These are phyloP conservation scores for Heliothis peltigera DNA, from an alignment of 2,888 invertebrate genomes.

Conservation along the genomic window DNA sequence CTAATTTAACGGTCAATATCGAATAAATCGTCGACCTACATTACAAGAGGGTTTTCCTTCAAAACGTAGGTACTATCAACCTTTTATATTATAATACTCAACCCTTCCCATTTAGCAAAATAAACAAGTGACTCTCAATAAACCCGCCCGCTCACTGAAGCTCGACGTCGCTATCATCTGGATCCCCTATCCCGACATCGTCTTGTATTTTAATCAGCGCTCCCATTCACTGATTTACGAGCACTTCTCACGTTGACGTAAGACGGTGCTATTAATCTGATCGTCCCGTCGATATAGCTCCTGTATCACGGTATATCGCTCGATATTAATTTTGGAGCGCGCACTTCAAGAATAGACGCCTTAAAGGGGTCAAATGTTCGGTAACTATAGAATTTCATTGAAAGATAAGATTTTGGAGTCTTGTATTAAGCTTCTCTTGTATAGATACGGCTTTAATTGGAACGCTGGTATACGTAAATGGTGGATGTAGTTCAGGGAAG, in stretches of 20 bases:
- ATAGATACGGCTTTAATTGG: too few relatives aligned
- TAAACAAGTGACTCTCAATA: constrained; percentile 24
- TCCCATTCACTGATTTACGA: constrained; percentile 54
- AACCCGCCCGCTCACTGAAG: constrained; percentile 5
- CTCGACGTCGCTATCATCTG: constrained; percentile 5
- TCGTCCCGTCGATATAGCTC: constrained; percentile 31
- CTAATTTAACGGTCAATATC: not conserved
- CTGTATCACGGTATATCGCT: constrained; percentile 20
- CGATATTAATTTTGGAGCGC: constrained; percentile 48
- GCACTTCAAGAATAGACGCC: constrained; percentile 36
- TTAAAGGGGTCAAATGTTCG: constrained; percentile 40
- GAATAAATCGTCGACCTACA: not conserved
- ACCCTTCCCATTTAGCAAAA: constrained; percentile 9
- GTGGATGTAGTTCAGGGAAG: too few relatives aligned
- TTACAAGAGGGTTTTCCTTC: not conserved
- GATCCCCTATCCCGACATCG: constrained; percentile 32
- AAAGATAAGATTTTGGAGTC: constrained; percentile 19
- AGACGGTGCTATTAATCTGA: constrained; percentile 51
- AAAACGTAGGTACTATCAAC: not conserved
- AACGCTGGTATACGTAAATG: too few relatives aligned
- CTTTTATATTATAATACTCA: not conserved
- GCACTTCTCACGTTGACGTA: constrained; percentile 36
- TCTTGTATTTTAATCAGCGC: constrained; percentile 54
- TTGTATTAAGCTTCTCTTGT: not conserved
- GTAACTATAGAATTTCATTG: constrained; percentile 17